Conservation (phyloP, 2,113 vertebrate species). For the Carlito syrichta region DNA sequence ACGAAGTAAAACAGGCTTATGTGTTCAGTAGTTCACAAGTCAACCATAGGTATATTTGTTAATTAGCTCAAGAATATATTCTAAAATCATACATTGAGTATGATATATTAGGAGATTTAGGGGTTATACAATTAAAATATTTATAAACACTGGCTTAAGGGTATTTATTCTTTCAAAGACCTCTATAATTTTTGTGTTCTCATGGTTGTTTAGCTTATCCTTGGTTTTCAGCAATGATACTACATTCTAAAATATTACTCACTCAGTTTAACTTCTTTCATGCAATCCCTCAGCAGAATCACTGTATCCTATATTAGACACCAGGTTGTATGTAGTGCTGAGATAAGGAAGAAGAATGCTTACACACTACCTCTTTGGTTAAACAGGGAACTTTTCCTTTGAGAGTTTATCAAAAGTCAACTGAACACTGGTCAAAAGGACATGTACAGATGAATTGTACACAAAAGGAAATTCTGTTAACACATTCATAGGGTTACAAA, state of each 20-base stretch:
- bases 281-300: too few species aligned
- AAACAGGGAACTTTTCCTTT: rapidly evolving
- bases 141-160: not conserved
- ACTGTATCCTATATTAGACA: not conserved
- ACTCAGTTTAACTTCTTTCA: too few species aligned
- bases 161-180: not conserved
- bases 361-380: not conserved
- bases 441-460: too few species aligned
- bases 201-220: not conserved
- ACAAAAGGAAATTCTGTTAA: not conserved
- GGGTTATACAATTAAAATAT: not conserved
- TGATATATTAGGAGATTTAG: not conserved
- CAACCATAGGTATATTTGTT: not conserved
- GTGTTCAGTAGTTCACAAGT: not conserved
- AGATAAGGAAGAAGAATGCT: rapidly evolving
- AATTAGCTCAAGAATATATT: not conserved
- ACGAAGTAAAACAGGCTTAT: not conserved
- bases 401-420: not conserved
- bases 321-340: too few species aligned
- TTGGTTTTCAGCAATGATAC: not conserved
- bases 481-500: not conserved
- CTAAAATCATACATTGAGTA: not conserved
- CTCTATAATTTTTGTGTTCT: not conserved
- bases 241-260: not conserved
- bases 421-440: not conserved